These are phyloP conservation scores for Callinectes sapidus DNA, from an alignment of 2,888 invertebrate species.

Conservation along the genomic window DNA sequence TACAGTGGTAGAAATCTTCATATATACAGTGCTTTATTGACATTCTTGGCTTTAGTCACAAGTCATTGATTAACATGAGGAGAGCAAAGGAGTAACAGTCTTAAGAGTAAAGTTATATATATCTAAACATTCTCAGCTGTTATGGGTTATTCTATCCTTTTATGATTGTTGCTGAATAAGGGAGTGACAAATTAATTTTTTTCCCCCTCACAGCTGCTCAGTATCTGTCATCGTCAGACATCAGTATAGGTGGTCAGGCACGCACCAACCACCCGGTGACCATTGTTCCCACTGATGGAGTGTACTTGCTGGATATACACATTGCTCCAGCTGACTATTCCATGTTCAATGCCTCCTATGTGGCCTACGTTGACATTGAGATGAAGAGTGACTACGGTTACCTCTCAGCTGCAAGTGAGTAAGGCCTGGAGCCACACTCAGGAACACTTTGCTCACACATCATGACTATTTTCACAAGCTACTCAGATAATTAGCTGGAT, in stretches of 20 bases:
- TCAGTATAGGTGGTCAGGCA: constrained; percentile 51
- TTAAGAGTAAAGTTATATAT: too few species aligned
- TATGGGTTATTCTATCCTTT: too few species aligned
- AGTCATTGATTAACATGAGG: too few species aligned
- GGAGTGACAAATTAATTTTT: not conserved
- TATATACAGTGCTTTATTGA: too few species aligned
- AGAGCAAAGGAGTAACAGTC: too few species aligned
- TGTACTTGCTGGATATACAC: constrained; percentile 81
- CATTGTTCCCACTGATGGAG: constrained; percentile 82
- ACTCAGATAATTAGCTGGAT: too few species aligned
- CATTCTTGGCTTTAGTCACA: too few species aligned
- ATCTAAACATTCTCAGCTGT: too few species aligned
- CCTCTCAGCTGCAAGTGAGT: constrained; percentile 89
- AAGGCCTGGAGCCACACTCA: not conserved
- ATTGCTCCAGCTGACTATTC: constrained; percentile 74
- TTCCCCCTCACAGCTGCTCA: not conserved
- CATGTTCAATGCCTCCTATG: constrained; percentile 77
- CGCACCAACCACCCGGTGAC: constrained; percentile 78
- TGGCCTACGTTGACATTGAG: constrained; percentile 82
- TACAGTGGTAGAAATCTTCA: too few species aligned
- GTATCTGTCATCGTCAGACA: constrained; percentile 6
- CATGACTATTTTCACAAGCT: too few species aligned
- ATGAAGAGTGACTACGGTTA: constrained; percentile 88
- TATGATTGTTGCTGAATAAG: too few species aligned
- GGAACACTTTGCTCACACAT: too few species aligned